phyloP scores from a whole-genome alignment of 1,140 invertebrate genomes.

The Vanessa tameamea region DNA sequence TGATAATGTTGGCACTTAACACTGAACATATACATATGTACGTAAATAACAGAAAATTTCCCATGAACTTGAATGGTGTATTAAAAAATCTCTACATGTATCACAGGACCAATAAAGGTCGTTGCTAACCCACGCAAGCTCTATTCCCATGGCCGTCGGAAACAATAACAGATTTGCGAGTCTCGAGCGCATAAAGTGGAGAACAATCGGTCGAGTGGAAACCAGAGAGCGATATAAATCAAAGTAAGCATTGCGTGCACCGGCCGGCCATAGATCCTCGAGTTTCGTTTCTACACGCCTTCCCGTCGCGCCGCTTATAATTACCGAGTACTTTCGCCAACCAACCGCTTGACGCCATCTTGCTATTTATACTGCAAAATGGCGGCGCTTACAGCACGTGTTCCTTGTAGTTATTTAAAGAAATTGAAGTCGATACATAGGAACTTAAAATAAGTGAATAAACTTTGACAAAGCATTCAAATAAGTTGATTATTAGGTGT shows the following conservation, averaged over 20 bases:
- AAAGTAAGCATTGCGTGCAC: conserved; percentile 75
- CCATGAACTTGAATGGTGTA: conserved; percentile 48
- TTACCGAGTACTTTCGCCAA: conserved; percentile 78
- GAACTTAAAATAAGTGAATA: conserved; percentile 7
- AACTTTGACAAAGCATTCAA: background rate
- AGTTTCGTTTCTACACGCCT: conserved; percentile 72
- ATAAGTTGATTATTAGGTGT: conserved; percentile 36
- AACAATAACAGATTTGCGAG: conserved; percentile 74
- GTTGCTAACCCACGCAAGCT: conserved; percentile 51
- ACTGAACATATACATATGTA: background rate
- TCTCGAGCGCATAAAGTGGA: conserved; percentile 65
- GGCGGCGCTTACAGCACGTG: conserved; percentile 68
- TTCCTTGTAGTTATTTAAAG: conserved; percentile 68
- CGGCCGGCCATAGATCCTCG: conserved; percentile 73
- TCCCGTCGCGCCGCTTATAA: conserved; percentile 70
- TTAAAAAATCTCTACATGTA: conserved; percentile 42
- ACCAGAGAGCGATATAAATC: conserved; percentile 78
- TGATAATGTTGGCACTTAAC: background rate
- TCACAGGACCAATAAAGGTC: conserved; percentile 60
- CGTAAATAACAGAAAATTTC: conserved; percentile 7
- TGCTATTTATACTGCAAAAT: conserved; percentile 79
- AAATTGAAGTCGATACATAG: conserved; percentile 31
- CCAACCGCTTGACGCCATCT: conserved; percentile 74
- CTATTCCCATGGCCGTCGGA: conserved; percentile 70
- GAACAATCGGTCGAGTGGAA: conserved; percentile 75